A percentile compares a stretch with the other conserved stretches of the same genome.
phyloP scores from a whole-genome alignment of 2,888 invertebrate genomes.

The Philaethria dido region DNA sequence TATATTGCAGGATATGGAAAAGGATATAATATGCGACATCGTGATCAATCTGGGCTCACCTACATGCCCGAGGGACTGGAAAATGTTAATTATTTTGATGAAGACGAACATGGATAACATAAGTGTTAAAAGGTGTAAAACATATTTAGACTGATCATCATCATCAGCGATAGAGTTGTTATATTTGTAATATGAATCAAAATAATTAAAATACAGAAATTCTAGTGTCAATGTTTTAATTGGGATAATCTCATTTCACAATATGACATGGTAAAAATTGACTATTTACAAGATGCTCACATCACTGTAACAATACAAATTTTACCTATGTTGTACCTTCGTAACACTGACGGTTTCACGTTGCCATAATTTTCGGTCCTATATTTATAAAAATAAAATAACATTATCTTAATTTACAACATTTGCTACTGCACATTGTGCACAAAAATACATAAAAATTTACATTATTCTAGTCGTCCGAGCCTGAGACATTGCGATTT shows the following conservation, averaged over 20 bases:
- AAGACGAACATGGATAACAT: slow-evolving; percentile 33
- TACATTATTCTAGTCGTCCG: slow-evolving; percentile 49
- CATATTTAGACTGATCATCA: background rate
- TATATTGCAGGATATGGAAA: slow-evolving; percentile 85
- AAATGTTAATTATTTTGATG: slow-evolving; percentile 82
- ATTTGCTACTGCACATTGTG: slow-evolving; percentile 75
- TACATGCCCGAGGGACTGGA: slow-evolving; percentile 89
- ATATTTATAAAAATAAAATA: slow-evolving; percentile 79
- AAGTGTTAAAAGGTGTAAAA: background rate
- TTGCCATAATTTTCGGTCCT: slow-evolving; percentile 65
- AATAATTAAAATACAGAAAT: slow-evolving; percentile 35
- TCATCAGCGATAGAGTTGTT: slow-evolving; percentile 3
- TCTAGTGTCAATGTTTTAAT: slow-evolving; percentile 77
- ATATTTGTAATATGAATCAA: slow-evolving; percentile 5
- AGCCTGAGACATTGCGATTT: slow-evolving; percentile 41
- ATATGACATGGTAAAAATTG: slow-evolving; percentile 79
- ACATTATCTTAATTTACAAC: slow-evolving; percentile 72
- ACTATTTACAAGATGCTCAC: slow-evolving; percentile 77
- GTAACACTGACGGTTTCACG: slow-evolving; percentile 62
- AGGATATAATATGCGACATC: slow-evolving; percentile 83
- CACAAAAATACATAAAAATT: slow-evolving; percentile 62
- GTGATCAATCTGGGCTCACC: slow-evolving; percentile 80
- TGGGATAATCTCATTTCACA: slow-evolving; percentile 82
- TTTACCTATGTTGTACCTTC: slow-evolving; percentile 79
- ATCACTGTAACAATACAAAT: slow-evolving; percentile 69